Evolutionary conservation across 2,113 vertebrate species (phyloP), one percentile per base, ranked within the genome.

Genomic region (Pseudorhombus dupliciocellatus): DNA sequence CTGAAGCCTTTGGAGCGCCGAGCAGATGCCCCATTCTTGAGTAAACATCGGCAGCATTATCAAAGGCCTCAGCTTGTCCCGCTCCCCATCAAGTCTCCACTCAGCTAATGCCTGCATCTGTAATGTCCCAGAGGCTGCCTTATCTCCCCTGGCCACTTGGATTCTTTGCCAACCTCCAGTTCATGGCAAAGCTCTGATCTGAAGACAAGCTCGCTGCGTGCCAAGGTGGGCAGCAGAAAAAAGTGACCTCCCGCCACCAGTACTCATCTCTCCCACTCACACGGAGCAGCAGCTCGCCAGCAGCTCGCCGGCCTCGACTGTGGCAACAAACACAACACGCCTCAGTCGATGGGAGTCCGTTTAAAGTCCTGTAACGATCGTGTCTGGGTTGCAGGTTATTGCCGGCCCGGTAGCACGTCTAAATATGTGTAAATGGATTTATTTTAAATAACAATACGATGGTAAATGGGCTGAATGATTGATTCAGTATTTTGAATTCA

Each of bases 101-200:
- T 84, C 85, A 34, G 81, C 83, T 88, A 88, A 86, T 75, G 84
- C 84, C 90, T 89, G 90, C 79, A 89, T 91, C 88, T 77, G 83
- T 86, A 90, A 88, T 85, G 89, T 90, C 90, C 87, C 87, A 76
- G 80, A 57, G 87, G 84, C 78, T 10, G 81, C 78, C 89, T 92
- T 93, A 93, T 93, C 91, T 92, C 84, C 90, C 84, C 85, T 75
- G 77, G 88, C 80, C 92, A 91, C 89, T 92, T 90, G 92, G 90
- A 88, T 83, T 82, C 63, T 15, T 80, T 86, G 88, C 89, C 90
- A 91, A 81, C 84, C 83, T 86, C 83, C 83, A 61, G 85, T 90
- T 88, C 87, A 79, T 82, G 88, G 88, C 88, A 73, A 86, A 87
- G 89, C 91, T 92, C 87, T 90, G 91, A 92, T 91, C 85, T 91